phyloP scores from a whole-genome alignment of 2,113 vertebrate species.

The Argyrosomus japonicus region DNA sequence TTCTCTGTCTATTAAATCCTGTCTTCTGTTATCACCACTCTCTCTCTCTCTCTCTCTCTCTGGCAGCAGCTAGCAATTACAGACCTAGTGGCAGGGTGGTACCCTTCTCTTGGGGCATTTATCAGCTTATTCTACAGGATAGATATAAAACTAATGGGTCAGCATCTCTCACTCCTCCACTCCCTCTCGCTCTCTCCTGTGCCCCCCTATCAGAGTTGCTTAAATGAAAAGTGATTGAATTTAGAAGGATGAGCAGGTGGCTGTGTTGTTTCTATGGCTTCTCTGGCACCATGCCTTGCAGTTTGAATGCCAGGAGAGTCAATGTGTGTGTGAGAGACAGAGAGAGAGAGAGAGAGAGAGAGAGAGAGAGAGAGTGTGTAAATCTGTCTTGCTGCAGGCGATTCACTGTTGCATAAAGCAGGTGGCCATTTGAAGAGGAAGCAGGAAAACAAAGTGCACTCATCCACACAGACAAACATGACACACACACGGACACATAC shows the following conservation, averaged over 20 bases:
- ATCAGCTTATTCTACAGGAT: conserved; percentile 72
- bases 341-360: not conserved
- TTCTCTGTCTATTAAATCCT: conserved; percentile 46
- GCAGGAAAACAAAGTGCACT: conserved; percentile 19
- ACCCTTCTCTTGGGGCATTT: conserved; percentile 51
- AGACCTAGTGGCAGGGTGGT: conserved; percentile 44
- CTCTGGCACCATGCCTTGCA: conserved; percentile 68
- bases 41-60: conserved; percentile 33
- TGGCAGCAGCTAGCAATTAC: conserved; percentile 69
- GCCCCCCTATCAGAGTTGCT: conserved; percentile 55
- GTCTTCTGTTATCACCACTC: conserved; percentile 48
- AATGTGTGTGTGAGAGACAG: not conserved
- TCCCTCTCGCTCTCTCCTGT: not conserved
- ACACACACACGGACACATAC: conserved; percentile 5
- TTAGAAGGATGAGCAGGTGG: conserved; percentile 78
- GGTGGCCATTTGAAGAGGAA: conserved; percentile 57
- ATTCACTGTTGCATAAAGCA: conserved; percentile 54
- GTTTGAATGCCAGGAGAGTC: conserved; percentile 62
- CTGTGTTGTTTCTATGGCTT: conserved; percentile 65
- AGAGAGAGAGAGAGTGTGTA: not conserved
- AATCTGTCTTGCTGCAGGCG: conserved; percentile 43
- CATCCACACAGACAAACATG: conserved; percentile 27
- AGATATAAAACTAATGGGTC: conserved; percentile 55
- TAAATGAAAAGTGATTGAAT: conserved; percentile 73
- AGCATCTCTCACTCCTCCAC: conserved; percentile 46